These are phyloP conservation scores for Dallia pectoralis DNA, from an alignment of 2,797 vertebrate species.

Conservation along the genomic window DNA sequence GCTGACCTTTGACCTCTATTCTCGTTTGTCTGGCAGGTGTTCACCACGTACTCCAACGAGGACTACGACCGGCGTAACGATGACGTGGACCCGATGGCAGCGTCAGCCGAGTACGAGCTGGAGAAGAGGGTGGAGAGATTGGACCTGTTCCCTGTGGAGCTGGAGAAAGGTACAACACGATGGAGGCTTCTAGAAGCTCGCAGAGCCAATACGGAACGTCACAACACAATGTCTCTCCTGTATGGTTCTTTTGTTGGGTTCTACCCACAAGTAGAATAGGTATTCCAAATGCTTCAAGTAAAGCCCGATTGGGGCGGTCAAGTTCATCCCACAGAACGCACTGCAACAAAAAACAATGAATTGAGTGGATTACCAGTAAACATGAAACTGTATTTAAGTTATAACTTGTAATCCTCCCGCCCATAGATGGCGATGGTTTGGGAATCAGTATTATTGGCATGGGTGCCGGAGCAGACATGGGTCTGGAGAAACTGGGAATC, in stretches of 20 bases:
- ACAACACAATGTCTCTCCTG: neutral
- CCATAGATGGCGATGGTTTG: conserved; percentile 86
- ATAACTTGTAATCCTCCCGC: neutral
- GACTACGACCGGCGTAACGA: conserved; percentile 96
- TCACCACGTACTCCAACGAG: conserved; percentile 94
- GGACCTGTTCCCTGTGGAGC: conserved; percentile 93
- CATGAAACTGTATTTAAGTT: neutral
- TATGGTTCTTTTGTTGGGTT: neutral
- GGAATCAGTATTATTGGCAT: conserved; percentile 99
- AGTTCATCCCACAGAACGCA: neutral
- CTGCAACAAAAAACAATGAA: neutral
- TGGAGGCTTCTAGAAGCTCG: neutral
- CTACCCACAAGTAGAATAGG: neutral
- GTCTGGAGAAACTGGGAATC: conserved; percentile 95
- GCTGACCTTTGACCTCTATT: neutral
- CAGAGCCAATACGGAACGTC: neutral
- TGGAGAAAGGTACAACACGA: conserved; percentile 86
- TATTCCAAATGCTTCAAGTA: no score
- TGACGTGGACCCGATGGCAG: conserved; percentile 96
- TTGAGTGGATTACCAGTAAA: neutral
- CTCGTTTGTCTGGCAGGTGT: conserved; percentile 77
- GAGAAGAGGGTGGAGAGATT: conserved; percentile 95
- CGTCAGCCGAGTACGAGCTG: conserved; percentile 95
- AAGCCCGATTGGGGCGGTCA: no score
- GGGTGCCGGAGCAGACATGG: conserved; percentile 96